These are phyloP conservation scores for Linnaemya vulpina DNA, from an alignment of 2,888 invertebrate genomes.

Conservation along the genomic window DNA sequence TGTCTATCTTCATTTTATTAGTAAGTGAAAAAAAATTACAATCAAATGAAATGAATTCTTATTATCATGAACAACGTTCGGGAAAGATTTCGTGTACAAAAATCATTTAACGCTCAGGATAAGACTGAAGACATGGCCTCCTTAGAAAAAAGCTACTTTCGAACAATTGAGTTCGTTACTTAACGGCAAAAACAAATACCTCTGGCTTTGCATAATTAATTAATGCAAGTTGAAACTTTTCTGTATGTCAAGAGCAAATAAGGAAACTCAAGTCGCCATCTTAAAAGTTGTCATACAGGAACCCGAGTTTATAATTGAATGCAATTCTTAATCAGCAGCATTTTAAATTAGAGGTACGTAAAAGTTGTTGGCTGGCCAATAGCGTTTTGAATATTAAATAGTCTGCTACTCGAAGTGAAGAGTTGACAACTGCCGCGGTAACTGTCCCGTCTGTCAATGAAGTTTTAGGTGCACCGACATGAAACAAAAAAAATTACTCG, in stretches of 20 bases:
- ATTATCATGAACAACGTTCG: no score
- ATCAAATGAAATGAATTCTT: no score
- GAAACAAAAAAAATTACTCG: conserved; percentile 18
- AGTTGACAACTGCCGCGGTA: conserved; percentile 45
- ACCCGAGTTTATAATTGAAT: not conserved
- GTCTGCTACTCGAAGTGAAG: conserved; percentile 42
- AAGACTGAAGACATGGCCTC: no score
- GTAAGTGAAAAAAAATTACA: no score
- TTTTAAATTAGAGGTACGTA: not conserved
- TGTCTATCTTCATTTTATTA: no score
- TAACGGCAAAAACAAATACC: not conserved
- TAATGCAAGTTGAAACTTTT: not conserved
- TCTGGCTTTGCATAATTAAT: not conserved
- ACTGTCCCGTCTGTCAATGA: conserved; percentile 19
- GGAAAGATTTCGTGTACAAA: no score
- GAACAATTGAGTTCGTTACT: no score
- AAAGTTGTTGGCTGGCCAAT: conserved; percentile 23
- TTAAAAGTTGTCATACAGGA: not conserved
- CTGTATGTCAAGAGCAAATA: not conserved
- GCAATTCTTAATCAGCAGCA: conserved; percentile 1
- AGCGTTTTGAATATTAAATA: conserved; percentile 46
- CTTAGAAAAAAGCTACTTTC: no score
- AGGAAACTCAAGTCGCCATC: not conserved
- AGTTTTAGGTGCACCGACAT: not conserved
- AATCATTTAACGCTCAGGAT: no score